Evolutionary conservation across 2,888 invertebrate genomes (phyloP).

Genomic region (Micoletzkya japonica): DNA sequence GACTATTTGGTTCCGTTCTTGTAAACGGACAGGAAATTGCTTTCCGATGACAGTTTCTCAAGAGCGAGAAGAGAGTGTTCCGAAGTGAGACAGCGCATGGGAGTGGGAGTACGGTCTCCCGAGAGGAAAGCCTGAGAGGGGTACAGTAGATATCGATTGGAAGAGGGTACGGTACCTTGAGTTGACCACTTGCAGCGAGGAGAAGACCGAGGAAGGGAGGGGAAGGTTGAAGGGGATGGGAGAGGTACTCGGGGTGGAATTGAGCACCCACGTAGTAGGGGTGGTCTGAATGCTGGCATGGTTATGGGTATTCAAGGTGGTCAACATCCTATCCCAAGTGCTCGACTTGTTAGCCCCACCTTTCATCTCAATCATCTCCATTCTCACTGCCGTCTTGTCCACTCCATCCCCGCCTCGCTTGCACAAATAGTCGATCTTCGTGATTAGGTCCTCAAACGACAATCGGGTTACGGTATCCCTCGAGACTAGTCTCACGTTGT

Average conservation of each 20-base stretch:
- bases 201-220: constrained; percentile 93
- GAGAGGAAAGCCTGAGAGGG: constrained; percentile 6
- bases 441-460: constrained; percentile 35
- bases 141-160: background rate
- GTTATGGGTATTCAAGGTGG: background rate
- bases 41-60: constrained; percentile 13
- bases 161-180: constrained; percentile 29
- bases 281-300: constrained; percentile 74
- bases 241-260: constrained; percentile 90
- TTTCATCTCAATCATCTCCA: constrained; percentile 89
- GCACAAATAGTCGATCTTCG: constrained; percentile 55
- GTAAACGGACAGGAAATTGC: background rate
- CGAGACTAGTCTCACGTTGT: constrained; percentile 12
- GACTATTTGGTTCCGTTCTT: too few relatives aligned
- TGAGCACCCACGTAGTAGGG: constrained; percentile 93
- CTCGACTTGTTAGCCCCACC: constrained; percentile 54
- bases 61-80: constrained; percentile 11
- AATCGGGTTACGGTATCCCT: background rate
- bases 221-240: constrained; percentile 76
- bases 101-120: constrained; percentile 22
- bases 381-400: constrained; percentile 71
- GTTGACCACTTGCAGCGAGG: constrained; percentile 82
- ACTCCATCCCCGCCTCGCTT: constrained; percentile 55
- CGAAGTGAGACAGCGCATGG: constrained; percentile 7
- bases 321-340: background rate